phyloP scores from a whole-genome alignment of 2,888 invertebrate genomes.

The Gnatocerus cornutus region DNA sequence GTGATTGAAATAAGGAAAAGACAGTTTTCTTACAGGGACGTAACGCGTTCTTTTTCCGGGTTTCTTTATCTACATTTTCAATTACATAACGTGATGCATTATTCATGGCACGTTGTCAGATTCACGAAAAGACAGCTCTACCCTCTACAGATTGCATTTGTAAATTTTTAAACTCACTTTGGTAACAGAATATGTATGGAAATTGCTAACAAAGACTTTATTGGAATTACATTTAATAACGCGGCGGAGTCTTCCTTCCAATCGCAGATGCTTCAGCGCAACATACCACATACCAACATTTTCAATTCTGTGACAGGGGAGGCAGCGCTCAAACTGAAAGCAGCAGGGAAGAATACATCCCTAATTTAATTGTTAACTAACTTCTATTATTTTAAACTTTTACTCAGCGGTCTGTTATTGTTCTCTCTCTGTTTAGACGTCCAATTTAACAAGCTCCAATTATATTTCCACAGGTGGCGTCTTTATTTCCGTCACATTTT shows the following conservation, averaged over 20 bases:
- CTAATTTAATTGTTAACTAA: no score
- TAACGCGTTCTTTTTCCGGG: slow-evolving; percentile 41
- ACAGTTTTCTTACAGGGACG: slow-evolving; percentile 37
- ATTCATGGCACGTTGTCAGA: slow-evolving; percentile 55
- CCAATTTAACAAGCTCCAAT: slow-evolving; percentile 22
- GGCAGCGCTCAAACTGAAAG: no score
- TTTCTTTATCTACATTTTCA: slow-evolving; percentile 55
- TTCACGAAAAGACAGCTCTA: slow-evolving; percentile 50
- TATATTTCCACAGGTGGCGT: slow-evolving; percentile 34
- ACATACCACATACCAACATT: slow-evolving; percentile 10
- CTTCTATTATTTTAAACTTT: slow-evolving; percentile 44
- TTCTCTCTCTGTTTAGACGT: slow-evolving; percentile 4
- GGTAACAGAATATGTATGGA: slow-evolving; percentile 44
- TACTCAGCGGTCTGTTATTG: slow-evolving; percentile 32
- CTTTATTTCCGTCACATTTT: slow-evolving; percentile 34
- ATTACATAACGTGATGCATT: slow-evolving; percentile 56
- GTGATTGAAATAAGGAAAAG: slow-evolving; percentile 46
- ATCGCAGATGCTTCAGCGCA: slow-evolving; percentile 10
- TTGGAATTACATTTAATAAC: slow-evolving; percentile 45
- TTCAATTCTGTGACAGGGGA: no score
- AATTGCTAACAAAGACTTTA: slow-evolving; percentile 48
- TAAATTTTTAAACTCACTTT: slow-evolving; percentile 50
- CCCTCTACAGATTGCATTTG: slow-evolving; percentile 51
- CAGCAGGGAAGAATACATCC: no score
- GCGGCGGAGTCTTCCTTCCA: slow-evolving; percentile 15